Percentiles rank a stretch among this genome's conserved stretches.
These are phyloP conservation scores for Oceanodroma leucorhoa DNA, from an alignment of 2,797 vertebrate genomes.

Conservation along the genomic window DNA sequence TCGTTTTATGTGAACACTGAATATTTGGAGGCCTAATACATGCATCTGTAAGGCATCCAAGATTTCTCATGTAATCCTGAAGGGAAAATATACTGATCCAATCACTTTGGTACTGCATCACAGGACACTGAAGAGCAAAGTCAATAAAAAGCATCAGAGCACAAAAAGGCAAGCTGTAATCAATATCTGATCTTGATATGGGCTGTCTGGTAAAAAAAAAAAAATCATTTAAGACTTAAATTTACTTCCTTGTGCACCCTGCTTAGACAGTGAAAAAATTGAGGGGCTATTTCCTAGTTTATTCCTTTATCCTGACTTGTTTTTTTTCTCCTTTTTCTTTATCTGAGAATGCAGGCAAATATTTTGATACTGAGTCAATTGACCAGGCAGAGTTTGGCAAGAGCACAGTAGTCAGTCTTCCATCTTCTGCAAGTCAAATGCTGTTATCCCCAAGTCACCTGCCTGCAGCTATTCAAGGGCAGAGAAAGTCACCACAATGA, in stretches of 20 bases:
- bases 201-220: slow-evolving; percentile 52
- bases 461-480: background rate
- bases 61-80: slow-evolving; percentile 34
- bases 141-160: slow-evolving; percentile 67
- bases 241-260: slow-evolving; percentile 26
- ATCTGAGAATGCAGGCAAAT: background rate
- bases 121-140: slow-evolving; percentile 50
- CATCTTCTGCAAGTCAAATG: background rate
- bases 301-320: background rate
- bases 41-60: slow-evolving; percentile 31
- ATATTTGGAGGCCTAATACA: slow-evolving; percentile 32
- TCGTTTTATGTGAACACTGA: slow-evolving; percentile 8
- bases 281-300: background rate
- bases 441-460: background rate
- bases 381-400: slow-evolving; percentile 2
- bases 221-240: slow-evolving; percentile 52
- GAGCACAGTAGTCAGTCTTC: background rate
- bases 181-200: slow-evolving; percentile 59
- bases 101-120: slow-evolving; percentile 40
- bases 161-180: slow-evolving; percentile 66
- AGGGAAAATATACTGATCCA: slow-evolving; percentile 57
- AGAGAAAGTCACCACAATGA: background rate
- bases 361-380: slow-evolving; percentile 29
- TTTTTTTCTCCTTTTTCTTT: background rate
- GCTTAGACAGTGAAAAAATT: background rate